These are phyloP conservation scores for Natator depressus DNA, from an alignment of 2,113 vertebrate species.

Conservation along the genomic window DNA sequence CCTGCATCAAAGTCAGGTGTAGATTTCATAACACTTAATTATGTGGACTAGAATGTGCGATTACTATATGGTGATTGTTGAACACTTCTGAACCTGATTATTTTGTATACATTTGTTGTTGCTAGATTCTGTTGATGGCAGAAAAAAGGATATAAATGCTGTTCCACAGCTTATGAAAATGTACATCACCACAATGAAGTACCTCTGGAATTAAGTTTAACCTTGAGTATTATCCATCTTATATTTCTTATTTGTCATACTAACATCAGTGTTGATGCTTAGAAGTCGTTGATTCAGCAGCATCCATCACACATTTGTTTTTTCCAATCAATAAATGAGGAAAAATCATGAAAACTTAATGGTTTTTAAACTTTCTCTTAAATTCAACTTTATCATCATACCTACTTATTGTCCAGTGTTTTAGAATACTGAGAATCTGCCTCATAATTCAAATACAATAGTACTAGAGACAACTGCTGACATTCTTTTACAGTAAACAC, in stretches of 20 bases:
- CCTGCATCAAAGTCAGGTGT: no score
- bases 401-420: not conserved
- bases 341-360: not conserved
- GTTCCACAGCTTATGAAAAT: not conserved
- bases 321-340: conserved; percentile 43
- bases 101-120: not conserved
- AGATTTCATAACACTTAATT: no score
- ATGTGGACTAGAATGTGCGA: no score
- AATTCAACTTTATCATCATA: conserved; percentile 9
- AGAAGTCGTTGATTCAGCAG: conserved; percentile 4
- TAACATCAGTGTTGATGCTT: not conserved
- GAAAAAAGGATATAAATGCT: not conserved
- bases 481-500: not conserved
- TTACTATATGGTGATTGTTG: no score
- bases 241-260: not conserved
- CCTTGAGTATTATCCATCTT: not conserved
- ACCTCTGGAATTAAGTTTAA: not conserved
- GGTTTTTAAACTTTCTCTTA: conserved; percentile 27
- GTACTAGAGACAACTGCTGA: not conserved
- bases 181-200: not conserved
- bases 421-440: not conserved
- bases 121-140: not conserved
- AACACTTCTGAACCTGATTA: not conserved
- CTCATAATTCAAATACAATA: not conserved
- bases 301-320: conserved; percentile 12